Conservation (phyloP, 2,113 vertebrate species). For the Anser brachyrhynchus region DNA sequence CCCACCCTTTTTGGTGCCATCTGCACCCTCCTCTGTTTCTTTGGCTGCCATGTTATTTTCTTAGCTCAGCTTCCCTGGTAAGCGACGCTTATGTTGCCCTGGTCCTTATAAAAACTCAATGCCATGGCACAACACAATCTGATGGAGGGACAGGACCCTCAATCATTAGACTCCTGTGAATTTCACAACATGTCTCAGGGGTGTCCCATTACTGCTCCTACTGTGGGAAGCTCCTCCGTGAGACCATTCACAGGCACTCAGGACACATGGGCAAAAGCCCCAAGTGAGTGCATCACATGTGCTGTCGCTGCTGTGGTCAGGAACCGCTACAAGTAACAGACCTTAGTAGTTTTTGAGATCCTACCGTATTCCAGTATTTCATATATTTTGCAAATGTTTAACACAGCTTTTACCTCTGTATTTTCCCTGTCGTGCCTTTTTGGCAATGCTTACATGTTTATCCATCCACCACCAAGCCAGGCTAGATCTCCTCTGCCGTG, state of each 20-base stretch:
- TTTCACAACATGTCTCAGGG: not conserved
- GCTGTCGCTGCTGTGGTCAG: not conserved
- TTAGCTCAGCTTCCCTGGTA: not conserved
- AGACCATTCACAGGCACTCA: not conserved
- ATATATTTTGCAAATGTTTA: not conserved
- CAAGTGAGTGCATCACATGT: accelerated
- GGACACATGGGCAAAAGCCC: not conserved
- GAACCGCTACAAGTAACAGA: not conserved
- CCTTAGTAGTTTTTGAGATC: not conserved
- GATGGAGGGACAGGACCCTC: too few relatives aligned
- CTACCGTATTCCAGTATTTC: too few relatives aligned
- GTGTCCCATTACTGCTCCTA: not conserved
- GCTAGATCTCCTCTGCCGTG: accelerated
- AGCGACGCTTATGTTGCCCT: not conserved
- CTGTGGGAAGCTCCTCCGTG: accelerated
- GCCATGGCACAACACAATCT: accelerated
- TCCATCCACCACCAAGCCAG: not conserved
- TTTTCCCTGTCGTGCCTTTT: not conserved
- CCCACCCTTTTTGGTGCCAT: not conserved
- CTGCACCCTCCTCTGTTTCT: not conserved
- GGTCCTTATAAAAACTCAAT: not conserved
- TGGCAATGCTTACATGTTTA: accelerated
- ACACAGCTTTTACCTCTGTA: not conserved
- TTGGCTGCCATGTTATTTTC: not conserved
- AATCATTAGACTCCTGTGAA: not conserved